These are phyloP conservation scores for Cerastoderma edule DNA, from an alignment of 2,888 invertebrate species.

Conservation along the genomic window DNA sequence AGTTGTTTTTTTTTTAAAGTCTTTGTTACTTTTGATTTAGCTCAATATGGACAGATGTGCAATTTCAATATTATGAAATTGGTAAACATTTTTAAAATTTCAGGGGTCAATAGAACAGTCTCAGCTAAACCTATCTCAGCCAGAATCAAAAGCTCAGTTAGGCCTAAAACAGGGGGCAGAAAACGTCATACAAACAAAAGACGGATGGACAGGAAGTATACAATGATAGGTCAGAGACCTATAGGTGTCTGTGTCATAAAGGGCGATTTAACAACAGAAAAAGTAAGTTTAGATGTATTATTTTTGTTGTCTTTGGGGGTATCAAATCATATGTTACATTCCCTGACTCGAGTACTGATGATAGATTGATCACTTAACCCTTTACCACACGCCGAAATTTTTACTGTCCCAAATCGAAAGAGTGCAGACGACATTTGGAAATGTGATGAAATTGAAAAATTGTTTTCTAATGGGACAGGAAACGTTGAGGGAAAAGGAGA, in stretches of 20 bases:
- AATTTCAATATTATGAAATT: too few relatives aligned
- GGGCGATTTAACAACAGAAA: constrained; percentile 46
- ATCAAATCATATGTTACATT: neutral
- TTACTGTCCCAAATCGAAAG: neutral
- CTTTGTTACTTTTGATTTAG: too few relatives aligned
- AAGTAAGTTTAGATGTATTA: constrained; percentile 27
- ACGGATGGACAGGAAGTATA: constrained; percentile 28
- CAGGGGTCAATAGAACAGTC: too few relatives aligned
- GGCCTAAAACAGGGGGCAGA: neutral
- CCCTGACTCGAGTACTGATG: neutral
- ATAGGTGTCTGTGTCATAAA: constrained; percentile 40
- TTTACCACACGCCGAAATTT: too few relatives aligned
- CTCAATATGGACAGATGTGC: too few relatives aligned
- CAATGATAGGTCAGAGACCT: constrained; percentile 28
- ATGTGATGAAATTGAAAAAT: neutral
- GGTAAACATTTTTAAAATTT: too few relatives aligned
- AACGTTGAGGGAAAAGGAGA: too few relatives aligned
- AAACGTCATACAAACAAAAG: constrained; percentile 31
- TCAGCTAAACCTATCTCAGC: too few relatives aligned
- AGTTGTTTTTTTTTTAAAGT: too few relatives aligned
- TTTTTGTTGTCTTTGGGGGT: neutral
- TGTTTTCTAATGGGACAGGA: neutral
- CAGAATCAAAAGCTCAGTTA: too few relatives aligned
- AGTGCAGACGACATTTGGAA: neutral
- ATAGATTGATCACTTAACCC: neutral